phyloP scores from a whole-genome alignment of 2,113 vertebrate genomes.

The Rafetus swinhoei region DNA sequence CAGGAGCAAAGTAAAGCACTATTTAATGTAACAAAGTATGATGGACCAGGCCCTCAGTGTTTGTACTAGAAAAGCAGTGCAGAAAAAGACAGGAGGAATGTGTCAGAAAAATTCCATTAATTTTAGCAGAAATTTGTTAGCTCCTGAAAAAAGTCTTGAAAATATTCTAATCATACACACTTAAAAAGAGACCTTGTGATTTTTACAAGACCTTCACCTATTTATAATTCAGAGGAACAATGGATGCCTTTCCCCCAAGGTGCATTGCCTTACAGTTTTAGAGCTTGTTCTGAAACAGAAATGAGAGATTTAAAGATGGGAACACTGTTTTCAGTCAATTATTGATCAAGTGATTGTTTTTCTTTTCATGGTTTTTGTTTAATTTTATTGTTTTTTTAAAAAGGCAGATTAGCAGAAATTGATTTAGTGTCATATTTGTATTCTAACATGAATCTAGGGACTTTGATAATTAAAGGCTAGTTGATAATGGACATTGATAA shows the following conservation, averaged over 20 bases:
- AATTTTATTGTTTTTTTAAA: not conserved
- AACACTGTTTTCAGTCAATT: not conserved
- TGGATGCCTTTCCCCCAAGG: not conserved
- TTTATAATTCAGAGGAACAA: not conserved
- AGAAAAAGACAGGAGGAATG: not conserved
- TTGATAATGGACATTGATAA: not conserved
- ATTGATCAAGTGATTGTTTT: not conserved
- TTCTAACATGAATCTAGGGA: not conserved
- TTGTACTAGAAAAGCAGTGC: not conserved
- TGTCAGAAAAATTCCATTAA: not conserved
- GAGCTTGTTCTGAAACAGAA: not conserved
- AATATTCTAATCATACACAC: not conserved
- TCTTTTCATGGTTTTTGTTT: not conserved
- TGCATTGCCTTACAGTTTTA: accelerated
- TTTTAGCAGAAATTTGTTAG: not conserved
- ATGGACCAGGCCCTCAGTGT: not conserved
- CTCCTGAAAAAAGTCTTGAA: not conserved
- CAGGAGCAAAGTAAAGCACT: not conserved
- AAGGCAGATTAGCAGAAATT: not conserved
- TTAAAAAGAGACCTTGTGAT: not conserved
- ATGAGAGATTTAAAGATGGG: not conserved
- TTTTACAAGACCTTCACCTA: not conserved
- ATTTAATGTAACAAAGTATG: not conserved
- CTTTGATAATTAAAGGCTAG: not conserved
- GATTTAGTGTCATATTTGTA: accelerated